Evolutionary conservation across 2,797 vertebrate species (phyloP).

Genomic region (Lindbergichthys nudifrons): DNA sequence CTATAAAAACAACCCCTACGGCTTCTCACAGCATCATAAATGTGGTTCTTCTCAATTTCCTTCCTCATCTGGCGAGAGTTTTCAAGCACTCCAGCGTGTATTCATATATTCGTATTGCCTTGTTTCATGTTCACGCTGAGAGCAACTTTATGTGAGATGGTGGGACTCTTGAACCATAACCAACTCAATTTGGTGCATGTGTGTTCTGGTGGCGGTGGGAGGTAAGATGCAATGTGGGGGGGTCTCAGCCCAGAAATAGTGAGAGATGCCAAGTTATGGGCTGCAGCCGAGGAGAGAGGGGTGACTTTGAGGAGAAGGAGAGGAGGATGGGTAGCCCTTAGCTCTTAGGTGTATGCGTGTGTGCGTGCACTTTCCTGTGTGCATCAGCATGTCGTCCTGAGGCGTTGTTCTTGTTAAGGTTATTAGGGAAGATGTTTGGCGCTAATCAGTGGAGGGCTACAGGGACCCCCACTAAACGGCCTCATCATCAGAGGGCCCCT

Average conservation of each 20-base stretch:
- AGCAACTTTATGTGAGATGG: constrained; percentile 63
- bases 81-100: constrained; percentile 38
- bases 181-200: constrained; percentile 70
- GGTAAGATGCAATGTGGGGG: constrained; percentile 36
- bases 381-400: constrained; percentile 75
- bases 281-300: constrained; percentile 59
- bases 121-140: constrained; percentile 56
- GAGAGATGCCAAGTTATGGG: constrained; percentile 57
- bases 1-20: constrained; percentile 38
- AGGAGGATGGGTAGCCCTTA: constrained; percentile 75
- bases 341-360: constrained; percentile 67
- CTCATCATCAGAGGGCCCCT: constrained; percentile 84
- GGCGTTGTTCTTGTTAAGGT: constrained; percentile 88
- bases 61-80: constrained; percentile 38
- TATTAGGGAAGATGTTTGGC: constrained; percentile 88
- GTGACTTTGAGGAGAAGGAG: constrained; percentile 83
- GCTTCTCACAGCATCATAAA: constrained; percentile 57
- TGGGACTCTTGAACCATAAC: constrained; percentile 78
- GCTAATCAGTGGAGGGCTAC: constrained; percentile 84
- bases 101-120: constrained; percentile 65
- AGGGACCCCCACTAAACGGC: constrained; percentile 85
- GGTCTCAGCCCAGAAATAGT: constrained; percentile 61
- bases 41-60: constrained; percentile 55
- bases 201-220: constrained; percentile 10
- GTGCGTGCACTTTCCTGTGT: constrained; percentile 36